Conservation (phyloP, 1,140 invertebrate genomes). For the Aphelinus certus region DNA sequence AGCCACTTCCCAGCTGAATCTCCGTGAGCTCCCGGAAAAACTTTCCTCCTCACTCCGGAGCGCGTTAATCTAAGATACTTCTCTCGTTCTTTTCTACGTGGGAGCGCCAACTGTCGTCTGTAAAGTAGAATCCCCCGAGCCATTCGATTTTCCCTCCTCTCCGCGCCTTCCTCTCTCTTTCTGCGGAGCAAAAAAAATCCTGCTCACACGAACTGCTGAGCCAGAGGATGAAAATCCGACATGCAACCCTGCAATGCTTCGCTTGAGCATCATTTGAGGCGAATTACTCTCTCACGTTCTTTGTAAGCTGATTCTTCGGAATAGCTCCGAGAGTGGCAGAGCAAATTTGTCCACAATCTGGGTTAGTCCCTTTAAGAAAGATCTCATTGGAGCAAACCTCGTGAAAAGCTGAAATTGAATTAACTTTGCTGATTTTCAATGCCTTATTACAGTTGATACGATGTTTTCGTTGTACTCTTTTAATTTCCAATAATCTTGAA, state of each 20-base stretch:
- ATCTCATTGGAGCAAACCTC: too few relatives aligned
- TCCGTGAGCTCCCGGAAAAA: conserved; percentile 29
- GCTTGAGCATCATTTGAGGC: conserved; percentile 17
- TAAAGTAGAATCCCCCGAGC: conserved; percentile 33
- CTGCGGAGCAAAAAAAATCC: not conserved
- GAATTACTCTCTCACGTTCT: conserved; percentile 19
- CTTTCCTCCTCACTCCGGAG: conserved; percentile 32
- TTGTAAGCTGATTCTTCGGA: conserved; percentile 24
- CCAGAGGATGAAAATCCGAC: conserved; percentile 27
- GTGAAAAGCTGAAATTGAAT: too few relatives aligned
- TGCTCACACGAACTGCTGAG: conserved; percentile 13
- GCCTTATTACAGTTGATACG: too few relatives aligned
- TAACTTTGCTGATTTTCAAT: too few relatives aligned
- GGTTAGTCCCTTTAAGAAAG: too few relatives aligned
- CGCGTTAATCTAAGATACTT: conserved; percentile 36
- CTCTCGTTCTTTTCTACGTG: conserved; percentile 27
- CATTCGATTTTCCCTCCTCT: conserved; percentile 19
- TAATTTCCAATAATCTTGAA: too few relatives aligned
- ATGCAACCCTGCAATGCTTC: conserved; percentile 22
- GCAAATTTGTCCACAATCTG: not conserved
- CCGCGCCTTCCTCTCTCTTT: not conserved
- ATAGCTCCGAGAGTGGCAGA: not conserved
- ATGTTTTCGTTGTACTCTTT: too few relatives aligned
- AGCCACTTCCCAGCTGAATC: not conserved
- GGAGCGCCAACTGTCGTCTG: conserved; percentile 22